These are phyloP conservation scores for Adineta ricciae DNA, from an alignment of 2,888 invertebrate species.

Conservation along the genomic window DNA sequence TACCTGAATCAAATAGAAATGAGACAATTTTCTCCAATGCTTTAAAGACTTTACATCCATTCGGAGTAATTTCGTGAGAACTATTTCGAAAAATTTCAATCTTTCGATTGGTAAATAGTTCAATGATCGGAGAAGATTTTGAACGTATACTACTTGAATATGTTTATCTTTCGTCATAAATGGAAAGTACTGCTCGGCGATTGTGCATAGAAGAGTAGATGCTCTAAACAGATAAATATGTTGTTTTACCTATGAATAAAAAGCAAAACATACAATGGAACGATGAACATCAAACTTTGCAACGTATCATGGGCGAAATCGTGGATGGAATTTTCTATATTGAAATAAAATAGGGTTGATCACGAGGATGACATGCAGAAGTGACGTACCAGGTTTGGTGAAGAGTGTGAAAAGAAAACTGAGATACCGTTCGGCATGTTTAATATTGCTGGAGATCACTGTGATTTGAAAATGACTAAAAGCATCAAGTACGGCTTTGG, in stretches of 20 bases:
- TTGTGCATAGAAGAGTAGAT: neutral
- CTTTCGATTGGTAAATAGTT: constrained; percentile 65
- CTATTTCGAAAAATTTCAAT: constrained; percentile 62
- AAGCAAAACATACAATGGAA: neutral
- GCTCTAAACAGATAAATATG: neutral
- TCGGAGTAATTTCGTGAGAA: constrained; percentile 62
- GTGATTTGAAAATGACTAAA: neutral
- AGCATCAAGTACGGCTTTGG: neutral
- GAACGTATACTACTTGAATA: constrained; percentile 64
- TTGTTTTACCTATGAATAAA: too few relatives aligned
- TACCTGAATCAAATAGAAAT: too few relatives aligned
- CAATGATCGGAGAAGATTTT: constrained; percentile 66
- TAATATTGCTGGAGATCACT: neutral
- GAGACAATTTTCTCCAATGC: too few relatives aligned
- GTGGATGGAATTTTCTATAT: neutral
- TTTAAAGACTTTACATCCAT: constrained; percentile 48
- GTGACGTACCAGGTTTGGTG: neutral
- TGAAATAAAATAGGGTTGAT: too few relatives aligned
- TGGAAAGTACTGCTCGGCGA: constrained; percentile 56
- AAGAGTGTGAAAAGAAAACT: constrained; percentile 8
- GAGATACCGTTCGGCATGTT: constrained; percentile 2
- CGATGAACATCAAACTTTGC: neutral
- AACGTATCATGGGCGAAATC: constrained; percentile 12
- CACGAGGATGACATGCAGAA: too few relatives aligned
- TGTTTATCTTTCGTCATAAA: constrained; percentile 63